Evolutionary conservation across 2,888 invertebrate genomes (phyloP), one percentile per base, ranked within the genome.

Genomic region (Saturnia japonica): DNA sequence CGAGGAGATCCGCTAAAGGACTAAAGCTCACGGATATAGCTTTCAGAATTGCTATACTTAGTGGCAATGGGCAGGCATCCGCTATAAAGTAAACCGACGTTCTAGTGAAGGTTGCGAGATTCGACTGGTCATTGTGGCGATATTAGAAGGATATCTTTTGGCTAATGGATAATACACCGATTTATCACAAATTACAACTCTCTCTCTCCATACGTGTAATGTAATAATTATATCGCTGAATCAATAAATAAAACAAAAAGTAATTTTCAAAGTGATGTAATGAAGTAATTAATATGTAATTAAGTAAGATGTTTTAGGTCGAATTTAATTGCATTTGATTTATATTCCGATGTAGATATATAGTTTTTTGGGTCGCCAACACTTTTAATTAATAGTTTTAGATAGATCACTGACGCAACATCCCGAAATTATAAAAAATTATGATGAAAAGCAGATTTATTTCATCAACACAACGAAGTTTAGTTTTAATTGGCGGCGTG

Each of bases 401-500:
- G 34, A 57, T 67, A 70, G 45, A 67, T 57, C 51, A 57, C 66
- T 72, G 69, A 72, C 72, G 72, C 62, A 72, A 57, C 69, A 60
- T 16, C 62, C 68, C 42, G 62, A 28, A 64, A 16, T 60, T 45
- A 68, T 64, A 68, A 72, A 57, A 72, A 72, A 75, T 72, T 80
- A 78, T 80, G 83, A 85, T 78, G 79, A 14, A 74, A 81, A 85
- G 74, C 85, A 85, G 85, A 81, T 77, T 77, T 75, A 78, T 77
- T 76, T 73, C 76, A 78, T 78, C 75, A 73, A 77, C 72, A 69
- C 68, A 68, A 57, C 70, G 68, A 72, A 73, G 76, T 80, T 77
- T 80, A 80, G 78, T 79, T 83, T 75, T 82, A 81, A 84, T 85
- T 84, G 85, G 82, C 79, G 74, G 69, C n/a, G 0, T 84, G 84